Base-by-base conservation (phyloP, 2,113 vertebrate species). In the Aldabrachelys gigantea region DNA sequence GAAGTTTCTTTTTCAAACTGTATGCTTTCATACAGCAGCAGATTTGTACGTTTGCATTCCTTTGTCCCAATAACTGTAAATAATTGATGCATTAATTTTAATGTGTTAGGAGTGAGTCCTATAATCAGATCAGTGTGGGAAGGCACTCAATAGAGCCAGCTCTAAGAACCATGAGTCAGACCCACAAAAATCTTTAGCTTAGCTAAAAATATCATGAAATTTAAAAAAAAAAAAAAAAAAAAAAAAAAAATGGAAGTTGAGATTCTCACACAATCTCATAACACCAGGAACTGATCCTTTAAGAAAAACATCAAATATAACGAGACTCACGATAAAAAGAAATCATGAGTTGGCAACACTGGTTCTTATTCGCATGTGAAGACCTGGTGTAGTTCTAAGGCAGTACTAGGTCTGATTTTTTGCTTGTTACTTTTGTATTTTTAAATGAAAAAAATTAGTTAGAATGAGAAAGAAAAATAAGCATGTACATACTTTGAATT, bases 401-500 rank as follows among this genome's bases (percentile, higher is more conserved):
- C 53, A 9, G 53, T 54, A 88, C 5, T 41, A 25, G 24, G 56
- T 5, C 0, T 25, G 12, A 24, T 49, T 87, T 83, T 19, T 49
- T 49, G 49, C 27, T n/a, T 88, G 35, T 69, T 21, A 69, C 16
- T 89, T 80, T 12, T 38, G 5, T 0, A 11, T 38, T 92, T 59
- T 49, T 4, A 54, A 54, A 27, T 38, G 2, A 54, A 91, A 84
- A 62, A 93, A 88, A 87, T 21, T 19, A 35, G 86, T 88, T 92
- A 57, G 88, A 96, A 88, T 14, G 21, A 35, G 19, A n/a, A 50
- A 69, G 85, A 80, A 91, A 95, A 65, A 47, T 29, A 94, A 89
- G 7, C 53, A 65, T 21, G 91, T 86, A 96, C 98, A 72, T 99
- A 99, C 99, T 99, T 96, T 99, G 99, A 96, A 99, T 99, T 97